A percentile compares a stretch with the other conserved stretches of the same genome.
Evolutionary conservation across 2,888 invertebrate species (phyloP).

Genomic region (Drosophila tripunctata): DNA sequence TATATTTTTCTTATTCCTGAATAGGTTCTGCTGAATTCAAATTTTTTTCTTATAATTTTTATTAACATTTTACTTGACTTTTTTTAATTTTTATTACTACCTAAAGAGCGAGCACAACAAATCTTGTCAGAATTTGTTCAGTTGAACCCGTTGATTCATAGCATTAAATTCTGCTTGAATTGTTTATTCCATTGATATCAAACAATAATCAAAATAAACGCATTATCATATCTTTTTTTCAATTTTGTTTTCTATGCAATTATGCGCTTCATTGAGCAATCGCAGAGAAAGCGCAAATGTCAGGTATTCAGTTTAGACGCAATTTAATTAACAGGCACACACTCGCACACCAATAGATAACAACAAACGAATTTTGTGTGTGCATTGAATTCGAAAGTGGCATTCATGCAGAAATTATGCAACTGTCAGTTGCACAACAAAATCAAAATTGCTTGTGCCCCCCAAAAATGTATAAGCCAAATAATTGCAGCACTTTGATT

Average conservation of each 20-base stretch:
- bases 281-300: constrained; percentile 42
- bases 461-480: constrained; percentile 26
- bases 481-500: constrained; percentile 50
- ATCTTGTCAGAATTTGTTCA: neutral
- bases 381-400: constrained; percentile 61
- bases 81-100: neutral
- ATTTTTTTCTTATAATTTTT: too few relatives aligned
- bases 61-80: too few relatives aligned
- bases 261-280: constrained; percentile 65
- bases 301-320: constrained; percentile 57
- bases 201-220: neutral
- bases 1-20: too few relatives aligned
- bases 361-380: constrained; percentile 55
- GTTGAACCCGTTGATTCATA: neutral
- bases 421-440: constrained; percentile 78
- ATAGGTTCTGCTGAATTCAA: too few relatives aligned
- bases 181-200: neutral
- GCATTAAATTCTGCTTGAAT: neutral
- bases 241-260: constrained; percentile 57
- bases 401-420: constrained; percentile 75
- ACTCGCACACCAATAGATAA: neutral
- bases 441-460: constrained; percentile 63
- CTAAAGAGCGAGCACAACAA: too few relatives aligned
- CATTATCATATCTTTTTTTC: constrained; percentile 33
- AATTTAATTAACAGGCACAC: constrained; percentile 71